Percentiles rank a stretch among this genome's conserved stretches.
Conservation (phyloP, 2,888 invertebrate species). For the Odontocerum albicorne region DNA sequence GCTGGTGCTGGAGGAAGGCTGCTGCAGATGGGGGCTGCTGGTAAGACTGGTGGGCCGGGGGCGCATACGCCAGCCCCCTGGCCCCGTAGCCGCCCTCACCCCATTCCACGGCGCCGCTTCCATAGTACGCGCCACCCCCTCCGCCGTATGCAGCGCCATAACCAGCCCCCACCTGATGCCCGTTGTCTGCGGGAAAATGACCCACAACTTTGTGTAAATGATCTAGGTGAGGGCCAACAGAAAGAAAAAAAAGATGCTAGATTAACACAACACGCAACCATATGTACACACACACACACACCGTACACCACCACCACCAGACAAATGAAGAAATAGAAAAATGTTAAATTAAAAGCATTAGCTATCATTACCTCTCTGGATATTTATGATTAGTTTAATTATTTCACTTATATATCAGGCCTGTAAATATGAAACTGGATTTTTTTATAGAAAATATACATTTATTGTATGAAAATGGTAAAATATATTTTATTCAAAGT, state of each 20-base stretch:
- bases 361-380: no score
- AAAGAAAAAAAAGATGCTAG: constrained; percentile 6
- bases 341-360: no score
- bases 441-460: no score
- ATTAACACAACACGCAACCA: no score
- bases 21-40: constrained; percentile 49
- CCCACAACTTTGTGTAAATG: constrained; percentile 26
- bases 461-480: no score
- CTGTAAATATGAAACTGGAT: no score
- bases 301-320: no score
- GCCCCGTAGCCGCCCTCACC: constrained; percentile 56
- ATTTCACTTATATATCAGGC: no score
- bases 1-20: constrained; percentile 37
- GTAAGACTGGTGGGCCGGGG: constrained; percentile 57
- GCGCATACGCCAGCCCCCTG: constrained; percentile 54
- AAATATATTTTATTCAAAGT: no score
- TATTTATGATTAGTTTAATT: no score
- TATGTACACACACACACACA: no score
- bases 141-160: constrained; percentile 42
- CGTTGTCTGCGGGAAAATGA: constrained; percentile 48
- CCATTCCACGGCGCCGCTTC: constrained; percentile 48
- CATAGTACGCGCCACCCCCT: constrained; percentile 52
- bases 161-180: constrained; percentile 55
- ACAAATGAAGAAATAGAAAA: no score
- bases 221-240: constrained; percentile 10